Conservation (phyloP, 2,888 invertebrate genomes). For the Malacosoma neustria region DNA sequence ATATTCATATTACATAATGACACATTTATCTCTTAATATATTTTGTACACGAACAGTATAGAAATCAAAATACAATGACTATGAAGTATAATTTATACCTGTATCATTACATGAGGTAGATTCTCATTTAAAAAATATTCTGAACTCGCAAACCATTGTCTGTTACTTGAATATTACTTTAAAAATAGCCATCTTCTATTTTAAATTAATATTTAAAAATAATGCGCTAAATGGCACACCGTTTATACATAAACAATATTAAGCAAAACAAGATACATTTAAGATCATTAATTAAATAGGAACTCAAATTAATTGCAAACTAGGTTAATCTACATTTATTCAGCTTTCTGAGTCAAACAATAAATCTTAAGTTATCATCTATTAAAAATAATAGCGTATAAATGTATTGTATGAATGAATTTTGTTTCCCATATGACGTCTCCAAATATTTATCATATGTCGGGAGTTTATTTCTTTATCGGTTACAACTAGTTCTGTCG, state of each 20-base stretch:
- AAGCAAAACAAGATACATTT: constrained; percentile 39
- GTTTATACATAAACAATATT: constrained; percentile 34
- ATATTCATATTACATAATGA: constrained; percentile 56
- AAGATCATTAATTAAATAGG: constrained; percentile 56
- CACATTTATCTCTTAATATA: constrained; percentile 53
- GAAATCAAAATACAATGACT: constrained; percentile 25
- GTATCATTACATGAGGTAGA: constrained; percentile 57
- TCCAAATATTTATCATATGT: constrained; percentile 24
- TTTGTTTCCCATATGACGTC: too few relatives aligned
- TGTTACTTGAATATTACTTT: background rate
- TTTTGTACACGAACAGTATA: constrained; percentile 54
- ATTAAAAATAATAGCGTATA: too few relatives aligned
- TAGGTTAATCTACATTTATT: constrained; percentile 12
- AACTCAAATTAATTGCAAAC: constrained; percentile 65
- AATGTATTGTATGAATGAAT: too few relatives aligned
- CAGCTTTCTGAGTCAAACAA: too few relatives aligned
- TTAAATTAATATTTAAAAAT: constrained; percentile 3
- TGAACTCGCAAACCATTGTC: background rate
- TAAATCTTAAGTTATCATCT: too few relatives aligned
- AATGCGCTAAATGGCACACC: constrained; percentile 5
- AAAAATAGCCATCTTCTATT: constrained; percentile 5
- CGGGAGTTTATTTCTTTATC: constrained; percentile 12
- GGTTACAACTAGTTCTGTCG: constrained; percentile 21
- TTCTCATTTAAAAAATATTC: constrained; percentile 18
- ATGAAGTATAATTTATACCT: constrained; percentile 29